Evolutionary conservation across 2,113 vertebrate genomes (phyloP).

Genomic region (Actinemys pallida): DNA sequence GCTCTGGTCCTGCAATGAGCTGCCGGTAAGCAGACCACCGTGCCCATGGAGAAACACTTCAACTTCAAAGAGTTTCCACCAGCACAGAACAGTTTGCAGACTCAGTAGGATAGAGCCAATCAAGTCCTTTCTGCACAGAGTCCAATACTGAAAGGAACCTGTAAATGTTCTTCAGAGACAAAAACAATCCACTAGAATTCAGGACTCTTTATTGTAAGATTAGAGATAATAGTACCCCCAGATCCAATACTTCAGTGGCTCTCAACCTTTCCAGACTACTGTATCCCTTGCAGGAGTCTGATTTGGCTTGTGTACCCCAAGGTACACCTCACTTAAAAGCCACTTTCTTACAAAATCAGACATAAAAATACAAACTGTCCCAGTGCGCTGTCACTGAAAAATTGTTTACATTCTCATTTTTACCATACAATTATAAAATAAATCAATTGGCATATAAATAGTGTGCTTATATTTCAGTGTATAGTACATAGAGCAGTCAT

Average conservation of each 20-base stretch:
- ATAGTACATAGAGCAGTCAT: too few species aligned
- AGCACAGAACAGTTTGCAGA: background rate
- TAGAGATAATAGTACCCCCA: background rate
- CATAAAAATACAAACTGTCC: too few species aligned
- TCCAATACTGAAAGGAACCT: background rate
- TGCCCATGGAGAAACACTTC: background rate
- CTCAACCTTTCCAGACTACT: too few species aligned
- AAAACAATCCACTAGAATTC: background rate
- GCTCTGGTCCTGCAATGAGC: background rate
- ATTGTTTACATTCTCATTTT: too few species aligned
- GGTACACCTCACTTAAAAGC: too few species aligned
- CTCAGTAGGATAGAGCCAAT: background rate
- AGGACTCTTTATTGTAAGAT: background rate
- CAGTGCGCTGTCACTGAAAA: too few species aligned
- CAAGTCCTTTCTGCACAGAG: background rate
- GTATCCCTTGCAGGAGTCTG: too few species aligned
- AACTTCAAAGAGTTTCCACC: background rate
- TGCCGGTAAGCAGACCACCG: background rate
- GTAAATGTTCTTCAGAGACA: background rate
- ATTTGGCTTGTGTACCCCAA: too few species aligned
- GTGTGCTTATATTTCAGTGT: too few species aligned
- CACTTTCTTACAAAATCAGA: too few species aligned
- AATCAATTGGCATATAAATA: too few species aligned
- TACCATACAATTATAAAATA: too few species aligned
- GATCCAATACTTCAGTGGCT: conserved; percentile 6